These are phyloP conservation scores for Pangasius krempfi DNA, from an alignment of 2,797 vertebrate species.

Conservation along the genomic window DNA sequence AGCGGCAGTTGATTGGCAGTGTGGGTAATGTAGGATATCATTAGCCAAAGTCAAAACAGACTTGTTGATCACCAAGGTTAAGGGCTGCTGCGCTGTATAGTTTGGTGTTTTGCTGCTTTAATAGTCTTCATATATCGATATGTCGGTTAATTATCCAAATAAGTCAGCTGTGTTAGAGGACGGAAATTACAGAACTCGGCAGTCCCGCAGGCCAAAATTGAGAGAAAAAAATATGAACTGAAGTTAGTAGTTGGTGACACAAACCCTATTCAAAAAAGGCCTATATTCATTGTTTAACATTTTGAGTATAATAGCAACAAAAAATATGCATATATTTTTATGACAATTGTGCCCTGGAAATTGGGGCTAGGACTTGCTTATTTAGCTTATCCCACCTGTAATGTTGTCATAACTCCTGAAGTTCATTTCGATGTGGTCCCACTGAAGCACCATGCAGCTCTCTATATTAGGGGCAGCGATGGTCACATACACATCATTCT, in stretches of 20 bases:
- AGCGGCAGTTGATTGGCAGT: neutral
- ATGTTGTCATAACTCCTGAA: conserved; percentile 98
- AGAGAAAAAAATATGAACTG: too few species aligned
- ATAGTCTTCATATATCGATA: neutral
- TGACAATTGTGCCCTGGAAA: neutral
- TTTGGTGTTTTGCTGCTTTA: neutral
- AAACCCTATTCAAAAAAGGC: too few species aligned
- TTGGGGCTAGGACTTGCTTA: neutral
- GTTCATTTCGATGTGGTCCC: conserved; percentile 99
- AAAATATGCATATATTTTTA: too few species aligned
- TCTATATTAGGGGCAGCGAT: conserved; percentile 93
- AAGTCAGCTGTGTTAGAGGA: neutral
- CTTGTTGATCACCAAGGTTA: neutral
- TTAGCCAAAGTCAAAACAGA: neutral
- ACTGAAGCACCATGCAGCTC: conserved; percentile 96
- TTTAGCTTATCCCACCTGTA: conserved; percentile 80
- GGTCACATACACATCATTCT: conserved; percentile 94
- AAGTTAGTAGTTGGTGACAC: too few species aligned
- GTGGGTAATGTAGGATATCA: neutral
- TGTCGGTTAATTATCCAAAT: neutral
- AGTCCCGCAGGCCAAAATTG: neutral
- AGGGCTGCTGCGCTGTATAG: neutral
- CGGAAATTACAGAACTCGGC: neutral
- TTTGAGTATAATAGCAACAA: too few species aligned
- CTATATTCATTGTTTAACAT: neutral